phyloP scores from a whole-genome alignment of 2,797 vertebrate species.

The Phaenicophaeus curvirostris region DNA sequence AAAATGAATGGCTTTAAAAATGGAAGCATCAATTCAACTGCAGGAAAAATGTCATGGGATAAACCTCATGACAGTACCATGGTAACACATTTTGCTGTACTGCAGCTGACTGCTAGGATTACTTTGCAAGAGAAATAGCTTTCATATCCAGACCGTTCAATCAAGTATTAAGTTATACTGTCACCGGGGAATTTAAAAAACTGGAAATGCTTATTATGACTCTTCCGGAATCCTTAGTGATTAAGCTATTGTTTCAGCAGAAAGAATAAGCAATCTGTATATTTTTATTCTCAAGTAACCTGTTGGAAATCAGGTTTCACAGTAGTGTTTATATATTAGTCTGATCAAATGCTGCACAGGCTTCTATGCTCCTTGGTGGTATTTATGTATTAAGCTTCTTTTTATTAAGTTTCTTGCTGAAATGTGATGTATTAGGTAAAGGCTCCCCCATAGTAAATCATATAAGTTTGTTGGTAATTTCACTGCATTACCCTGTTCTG shows the following conservation, averaged over 20 bases:
- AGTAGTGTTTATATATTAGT: conserved; percentile 24
- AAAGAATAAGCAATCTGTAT: conserved; percentile 14
- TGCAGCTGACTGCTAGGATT: not conserved
- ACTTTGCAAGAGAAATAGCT: conserved; percentile 28
- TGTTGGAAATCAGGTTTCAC: conserved; percentile 47
- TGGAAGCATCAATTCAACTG: not conserved
- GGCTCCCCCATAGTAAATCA: conserved; percentile 54
- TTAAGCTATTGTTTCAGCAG: conserved; percentile 14
- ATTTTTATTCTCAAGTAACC: conserved; percentile 1
- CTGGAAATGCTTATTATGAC: conserved; percentile 6
- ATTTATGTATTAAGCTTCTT: conserved; percentile 50
- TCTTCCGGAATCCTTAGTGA: conserved; percentile 22
- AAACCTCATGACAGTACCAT: not conserved
- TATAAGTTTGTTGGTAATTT: conserved; percentile 26
- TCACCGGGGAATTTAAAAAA: conserved; percentile 27
- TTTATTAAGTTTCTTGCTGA: conserved; percentile 66
- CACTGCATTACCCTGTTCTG: conserved; percentile 8
- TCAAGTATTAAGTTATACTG: conserved; percentile 22
- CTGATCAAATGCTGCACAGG: conserved; percentile 30
- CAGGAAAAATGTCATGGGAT: not conserved
- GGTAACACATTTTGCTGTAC: conserved; percentile 5
- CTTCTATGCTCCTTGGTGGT: not conserved
- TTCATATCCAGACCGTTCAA: not conserved
- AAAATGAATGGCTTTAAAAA: not conserved
- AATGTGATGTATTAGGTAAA: conserved; percentile 51